phyloP scores from a whole-genome alignment of 2,113 vertebrate genomes.

The Hemichromis elongatus region DNA sequence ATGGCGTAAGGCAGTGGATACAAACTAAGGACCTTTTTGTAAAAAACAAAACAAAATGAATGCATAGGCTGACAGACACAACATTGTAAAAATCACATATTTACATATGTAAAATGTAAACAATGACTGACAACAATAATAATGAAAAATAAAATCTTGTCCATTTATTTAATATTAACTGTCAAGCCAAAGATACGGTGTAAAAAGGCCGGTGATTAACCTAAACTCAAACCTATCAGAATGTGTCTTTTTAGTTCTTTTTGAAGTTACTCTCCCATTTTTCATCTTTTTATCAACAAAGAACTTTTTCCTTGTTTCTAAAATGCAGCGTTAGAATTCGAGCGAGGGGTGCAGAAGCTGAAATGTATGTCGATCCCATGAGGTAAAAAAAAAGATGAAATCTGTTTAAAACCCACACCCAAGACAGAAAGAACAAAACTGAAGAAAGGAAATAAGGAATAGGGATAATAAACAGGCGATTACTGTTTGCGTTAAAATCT shows the following conservation, averaged over 20 bases:
- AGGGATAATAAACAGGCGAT: neutral
- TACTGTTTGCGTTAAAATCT: slow-evolving; percentile 36
- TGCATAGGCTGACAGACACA: neutral
- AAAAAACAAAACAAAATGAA: neutral
- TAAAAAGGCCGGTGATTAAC: neutral
- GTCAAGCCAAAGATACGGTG: neutral
- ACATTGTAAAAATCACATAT: neutral
- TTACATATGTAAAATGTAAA: neutral
- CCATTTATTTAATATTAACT: neutral
- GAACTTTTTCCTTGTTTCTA: neutral
- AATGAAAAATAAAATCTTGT: neutral
- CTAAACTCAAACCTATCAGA: neutral
- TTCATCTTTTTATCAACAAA: neutral
- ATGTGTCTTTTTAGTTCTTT: neutral
- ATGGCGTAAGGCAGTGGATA: neutral
- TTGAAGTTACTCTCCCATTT: neutral
- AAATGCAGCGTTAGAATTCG: neutral
- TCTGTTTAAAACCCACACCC: neutral
- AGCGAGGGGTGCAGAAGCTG: neutral
- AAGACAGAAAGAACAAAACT: neutral
- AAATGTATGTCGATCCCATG: neutral
- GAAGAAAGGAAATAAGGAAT: neutral
- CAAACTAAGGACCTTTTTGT: neutral
- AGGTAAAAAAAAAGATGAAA: neutral
- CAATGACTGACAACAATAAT: neutral